A percentile compares a stretch with the other conserved stretches of the same genome.
phyloP scores from a whole-genome alignment of 1,140 invertebrate genomes.

The Hydropsyche tenuis region DNA sequence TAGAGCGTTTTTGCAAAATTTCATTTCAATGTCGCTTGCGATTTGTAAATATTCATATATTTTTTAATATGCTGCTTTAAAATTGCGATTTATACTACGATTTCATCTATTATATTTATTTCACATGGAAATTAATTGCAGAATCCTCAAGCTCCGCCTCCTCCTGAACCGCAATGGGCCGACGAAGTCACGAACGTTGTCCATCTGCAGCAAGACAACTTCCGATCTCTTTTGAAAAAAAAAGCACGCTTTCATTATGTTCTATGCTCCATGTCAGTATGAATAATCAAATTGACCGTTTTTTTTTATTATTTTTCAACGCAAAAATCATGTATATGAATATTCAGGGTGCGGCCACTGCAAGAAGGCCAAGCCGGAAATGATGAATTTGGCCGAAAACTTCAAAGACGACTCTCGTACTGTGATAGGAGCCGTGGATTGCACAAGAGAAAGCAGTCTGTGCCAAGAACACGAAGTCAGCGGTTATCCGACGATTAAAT shows the following conservation, averaged over 20 bases:
- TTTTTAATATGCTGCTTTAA: no score
- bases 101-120: background rate
- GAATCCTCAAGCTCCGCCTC: constrained; percentile 81
- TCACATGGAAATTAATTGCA: constrained; percentile 36
- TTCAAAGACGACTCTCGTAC: constrained; percentile 77
- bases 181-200: constrained; percentile 76
- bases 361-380: constrained; percentile 88
- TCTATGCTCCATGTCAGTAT: constrained; percentile 88
- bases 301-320: background rate
- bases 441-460: constrained; percentile 70
- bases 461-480: constrained; percentile 77
- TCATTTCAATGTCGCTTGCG: no score
- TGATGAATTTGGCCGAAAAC: constrained; percentile 74
- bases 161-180: constrained; percentile 78
- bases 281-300: background rate
- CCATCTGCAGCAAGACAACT: constrained; percentile 76
- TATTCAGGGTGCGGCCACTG: constrained; percentile 88
- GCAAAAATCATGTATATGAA: background rate
- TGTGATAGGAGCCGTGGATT: constrained; percentile 84
- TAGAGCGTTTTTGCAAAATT: no score
- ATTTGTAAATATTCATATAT: background rate
- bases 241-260: constrained; percentile 84
- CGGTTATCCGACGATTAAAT: constrained; percentile 88
- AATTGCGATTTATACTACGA: background rate
- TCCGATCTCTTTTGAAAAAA: constrained; percentile 67